Evolutionary conservation across 1,140 invertebrate species (phyloP).

Genomic region (Oscheius sp.): DNA sequence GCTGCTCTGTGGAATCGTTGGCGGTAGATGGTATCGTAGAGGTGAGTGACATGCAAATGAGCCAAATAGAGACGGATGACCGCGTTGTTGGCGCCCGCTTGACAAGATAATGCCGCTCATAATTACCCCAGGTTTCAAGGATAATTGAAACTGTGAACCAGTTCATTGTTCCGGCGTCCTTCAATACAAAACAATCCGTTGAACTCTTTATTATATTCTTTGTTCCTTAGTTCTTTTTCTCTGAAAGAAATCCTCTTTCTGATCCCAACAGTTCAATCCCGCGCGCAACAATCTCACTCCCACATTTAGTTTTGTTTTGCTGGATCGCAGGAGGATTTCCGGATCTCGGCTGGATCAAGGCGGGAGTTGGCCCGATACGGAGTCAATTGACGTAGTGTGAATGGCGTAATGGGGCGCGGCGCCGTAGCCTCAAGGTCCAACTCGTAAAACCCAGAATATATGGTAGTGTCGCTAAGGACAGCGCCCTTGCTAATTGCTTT

Average conservation of each 20-base stretch:
- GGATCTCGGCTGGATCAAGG: no score
- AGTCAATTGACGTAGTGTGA: conserved; percentile 10
- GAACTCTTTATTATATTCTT: no score
- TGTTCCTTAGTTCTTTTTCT: no score
- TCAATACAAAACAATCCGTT: no score
- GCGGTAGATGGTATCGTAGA: conserved; percentile 4
- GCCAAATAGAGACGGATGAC: conserved; percentile 9
- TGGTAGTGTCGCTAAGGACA: conserved; percentile 5
- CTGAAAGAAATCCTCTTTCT: no score
- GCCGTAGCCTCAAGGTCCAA: conserved; percentile 3
- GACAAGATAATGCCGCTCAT: conserved; percentile 1
- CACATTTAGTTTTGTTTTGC: no score
- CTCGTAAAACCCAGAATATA: conserved; percentile 6
- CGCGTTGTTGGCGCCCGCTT: conserved; percentile 7
- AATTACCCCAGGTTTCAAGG: background rate
- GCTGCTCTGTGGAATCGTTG: no score
- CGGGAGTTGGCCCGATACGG: conserved; percentile 7
- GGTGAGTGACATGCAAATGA: background rate
- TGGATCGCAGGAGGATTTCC: no score
- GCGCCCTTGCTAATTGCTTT: background rate
- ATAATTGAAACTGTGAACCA: background rate
- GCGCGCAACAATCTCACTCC: no score
- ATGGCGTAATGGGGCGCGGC: conserved; percentile 9
- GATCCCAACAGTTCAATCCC: no score
- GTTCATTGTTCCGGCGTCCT: no score